A percentile compares a stretch with the other conserved stretches of the same genome.
These are phyloP conservation scores for Harpegnathos saltator DNA, from an alignment of 1,140 invertebrate genomes.

Conservation along the genomic window DNA sequence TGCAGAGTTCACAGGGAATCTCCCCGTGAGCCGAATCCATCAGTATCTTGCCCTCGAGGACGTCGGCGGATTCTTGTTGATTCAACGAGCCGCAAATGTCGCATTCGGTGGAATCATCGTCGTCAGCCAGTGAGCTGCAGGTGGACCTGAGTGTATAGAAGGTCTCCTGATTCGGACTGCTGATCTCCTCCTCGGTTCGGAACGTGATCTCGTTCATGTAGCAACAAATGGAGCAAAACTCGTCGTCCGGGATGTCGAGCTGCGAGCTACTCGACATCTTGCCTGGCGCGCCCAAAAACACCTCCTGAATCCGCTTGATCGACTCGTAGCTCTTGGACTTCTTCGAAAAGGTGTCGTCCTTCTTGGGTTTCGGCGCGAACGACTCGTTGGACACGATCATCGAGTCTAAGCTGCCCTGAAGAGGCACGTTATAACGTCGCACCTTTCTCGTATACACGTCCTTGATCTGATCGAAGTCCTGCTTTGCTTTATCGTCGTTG, in stretches of 20 bases:
- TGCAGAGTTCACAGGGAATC: slow-evolving; percentile 79
- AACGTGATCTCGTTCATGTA: slow-evolving; percentile 77
- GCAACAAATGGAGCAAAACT: slow-evolving; percentile 83
- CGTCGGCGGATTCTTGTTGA: slow-evolving; percentile 74
- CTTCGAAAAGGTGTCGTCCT: slow-evolving; percentile 72
- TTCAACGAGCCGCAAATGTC: slow-evolving; percentile 83
- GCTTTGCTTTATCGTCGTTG: slow-evolving; percentile 3
- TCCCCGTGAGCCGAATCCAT: slow-evolving; percentile 44
- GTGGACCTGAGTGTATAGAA: slow-evolving; percentile 80
- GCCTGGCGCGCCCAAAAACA: slow-evolving; percentile 55
- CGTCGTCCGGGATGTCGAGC: slow-evolving; percentile 79
- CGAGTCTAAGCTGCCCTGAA: slow-evolving; percentile 83
- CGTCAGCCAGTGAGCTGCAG: slow-evolving; percentile 79
- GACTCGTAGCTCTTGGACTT: slow-evolving; percentile 85
- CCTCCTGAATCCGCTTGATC: slow-evolving; percentile 78
- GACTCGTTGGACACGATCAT: slow-evolving; percentile 75
- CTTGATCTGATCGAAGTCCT: slow-evolving; percentile 41
- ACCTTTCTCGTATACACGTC: slow-evolving; percentile 54
- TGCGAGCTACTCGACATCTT: slow-evolving; percentile 78
- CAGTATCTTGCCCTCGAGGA: slow-evolving; percentile 57
- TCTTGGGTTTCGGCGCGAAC: slow-evolving; percentile 41
- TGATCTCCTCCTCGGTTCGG: slow-evolving; percentile 57
- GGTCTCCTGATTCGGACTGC: slow-evolving; percentile 72
- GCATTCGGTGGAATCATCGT: slow-evolving; percentile 82
- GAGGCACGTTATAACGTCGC: slow-evolving; percentile 67